Percentiles rank a stretch among this genome's conserved stretches.
These are phyloP conservation scores for Nycteola revayana DNA, from an alignment of 2,888 invertebrate genomes.

Conservation along the genomic window DNA sequence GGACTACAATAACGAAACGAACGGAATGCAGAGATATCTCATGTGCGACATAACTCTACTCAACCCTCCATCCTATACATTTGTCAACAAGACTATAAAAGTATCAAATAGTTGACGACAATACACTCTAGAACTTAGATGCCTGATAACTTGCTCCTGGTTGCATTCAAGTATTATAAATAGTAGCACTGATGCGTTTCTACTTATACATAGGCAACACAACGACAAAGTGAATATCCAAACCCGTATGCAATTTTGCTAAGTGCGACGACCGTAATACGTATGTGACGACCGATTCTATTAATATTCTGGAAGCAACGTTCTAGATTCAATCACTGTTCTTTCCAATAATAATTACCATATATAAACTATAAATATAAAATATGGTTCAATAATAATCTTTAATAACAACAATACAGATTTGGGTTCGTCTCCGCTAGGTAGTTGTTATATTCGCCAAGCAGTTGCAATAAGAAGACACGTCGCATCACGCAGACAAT, in stretches of 20 bases:
- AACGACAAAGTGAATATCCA: slow-evolving; percentile 32
- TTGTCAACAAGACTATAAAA: too few relatives aligned
- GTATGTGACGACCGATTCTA: slow-evolving; percentile 50
- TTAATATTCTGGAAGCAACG: slow-evolving; percentile 51
- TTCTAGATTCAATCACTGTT: slow-evolving; percentile 26
- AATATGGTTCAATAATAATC: too few relatives aligned
- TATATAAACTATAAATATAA: too few relatives aligned
- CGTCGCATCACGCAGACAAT: slow-evolving; percentile 36
- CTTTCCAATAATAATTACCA: too few relatives aligned
- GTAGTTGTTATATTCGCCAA: slow-evolving; percentile 36
- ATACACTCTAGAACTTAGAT: too few relatives aligned
- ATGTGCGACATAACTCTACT: too few relatives aligned
- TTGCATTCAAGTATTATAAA: slow-evolving; percentile 13
- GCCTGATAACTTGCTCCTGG: slow-evolving; percentile 7
- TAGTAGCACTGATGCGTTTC: slow-evolving; percentile 11
- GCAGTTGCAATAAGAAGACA: slow-evolving; percentile 36
- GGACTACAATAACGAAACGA: too few relatives aligned
- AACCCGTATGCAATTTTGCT: slow-evolving; percentile 44
- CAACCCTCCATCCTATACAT: too few relatives aligned
- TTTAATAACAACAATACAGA: slow-evolving; percentile 27
- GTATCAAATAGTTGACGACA: too few relatives aligned
- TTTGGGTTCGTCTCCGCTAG: slow-evolving; percentile 30
- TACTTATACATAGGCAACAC: slow-evolving; percentile 19
- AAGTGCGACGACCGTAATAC: slow-evolving; percentile 62
- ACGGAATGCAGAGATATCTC: too few relatives aligned